A percentile compares a stretch with the other conserved stretches of the same genome.
Evolutionary conservation across 2,113 vertebrate species (phyloP).

Genomic region (Calyptommatus sinebrachiatus): DNA sequence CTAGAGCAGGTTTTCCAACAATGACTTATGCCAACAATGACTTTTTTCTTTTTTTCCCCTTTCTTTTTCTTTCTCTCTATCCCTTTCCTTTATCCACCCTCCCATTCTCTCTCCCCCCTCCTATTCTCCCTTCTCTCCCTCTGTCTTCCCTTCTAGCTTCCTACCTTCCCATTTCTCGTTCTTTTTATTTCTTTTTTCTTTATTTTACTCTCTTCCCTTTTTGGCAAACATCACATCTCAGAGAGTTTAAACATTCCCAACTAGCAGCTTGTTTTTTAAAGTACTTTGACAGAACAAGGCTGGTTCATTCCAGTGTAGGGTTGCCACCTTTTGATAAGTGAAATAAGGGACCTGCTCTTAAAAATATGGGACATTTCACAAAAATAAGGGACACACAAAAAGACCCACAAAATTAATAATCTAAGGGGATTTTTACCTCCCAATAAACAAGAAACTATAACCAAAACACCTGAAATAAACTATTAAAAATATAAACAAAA

Average conservation of each 20-base stretch:
- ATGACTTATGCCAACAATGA: neutral
- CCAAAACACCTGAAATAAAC: too few species aligned
- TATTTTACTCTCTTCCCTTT: neutral
- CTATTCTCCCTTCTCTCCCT: neutral
- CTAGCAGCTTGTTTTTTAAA: conserved; percentile 22
- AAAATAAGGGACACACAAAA: too few species aligned
- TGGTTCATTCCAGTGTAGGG: too few species aligned
- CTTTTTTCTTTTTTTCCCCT: neutral
- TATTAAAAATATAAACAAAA: too few species aligned
- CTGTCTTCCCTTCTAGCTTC: neutral
- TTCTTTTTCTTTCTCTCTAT: neutral
- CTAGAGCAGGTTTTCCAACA: conserved; percentile 20
- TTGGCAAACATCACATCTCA: conserved; percentile 3
- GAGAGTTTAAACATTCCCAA: conserved; percentile 26
- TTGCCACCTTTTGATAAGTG: too few species aligned
- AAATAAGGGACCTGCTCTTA: too few species aligned
- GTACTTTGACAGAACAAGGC: conserved; percentile 11
- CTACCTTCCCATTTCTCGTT: too few species aligned
- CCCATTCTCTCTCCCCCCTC: neutral
- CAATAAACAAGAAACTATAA: too few species aligned
- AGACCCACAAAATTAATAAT: too few species aligned
- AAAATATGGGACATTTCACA: too few species aligned
- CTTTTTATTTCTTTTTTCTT: neutral
- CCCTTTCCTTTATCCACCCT: neutral
- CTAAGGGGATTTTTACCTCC: too few species aligned